A percentile compares a stretch with the other conserved stretches of the same genome.
phyloP scores from a whole-genome alignment of 2,797 vertebrate genomes.

The Champsocephalus gunnari region DNA sequence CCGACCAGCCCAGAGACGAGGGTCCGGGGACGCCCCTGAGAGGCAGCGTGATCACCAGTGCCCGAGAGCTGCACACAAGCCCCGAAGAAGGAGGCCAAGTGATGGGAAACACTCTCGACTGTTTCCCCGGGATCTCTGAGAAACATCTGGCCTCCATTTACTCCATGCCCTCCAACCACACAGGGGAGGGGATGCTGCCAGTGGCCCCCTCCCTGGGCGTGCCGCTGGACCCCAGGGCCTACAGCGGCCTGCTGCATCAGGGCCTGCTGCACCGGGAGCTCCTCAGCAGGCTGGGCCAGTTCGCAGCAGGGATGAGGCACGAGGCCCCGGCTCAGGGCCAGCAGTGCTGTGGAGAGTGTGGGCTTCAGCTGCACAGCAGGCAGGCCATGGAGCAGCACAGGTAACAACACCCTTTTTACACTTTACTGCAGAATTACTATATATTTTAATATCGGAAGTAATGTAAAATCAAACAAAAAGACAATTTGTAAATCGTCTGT shows the following conservation, averaged over 20 bases:
- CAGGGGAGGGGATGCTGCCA: slow-evolving; percentile 86
- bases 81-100: slow-evolving; percentile 87
- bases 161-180: slow-evolving; percentile 88
- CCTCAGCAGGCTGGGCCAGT: slow-evolving; percentile 94
- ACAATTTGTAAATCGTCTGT: too few species aligned
- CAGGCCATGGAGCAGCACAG: slow-evolving; percentile 97
- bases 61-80: slow-evolving; percentile 90
- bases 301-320: slow-evolving; percentile 92
- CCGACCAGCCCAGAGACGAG: slow-evolving; percentile 89
- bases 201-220: slow-evolving; percentile 89
- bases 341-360: slow-evolving; percentile 94
- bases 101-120: slow-evolving; percentile 73
- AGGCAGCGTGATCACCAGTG: slow-evolving; percentile 96
- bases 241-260: slow-evolving; percentile 93
- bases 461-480: not conserved
- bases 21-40: slow-evolving; percentile 93
- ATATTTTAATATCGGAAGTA: not conserved
- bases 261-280: slow-evolving; percentile 97
- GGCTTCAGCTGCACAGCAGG: slow-evolving; percentile 92
- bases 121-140: slow-evolving; percentile 78
- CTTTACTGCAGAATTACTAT: not conserved
- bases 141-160: slow-evolving; percentile 91
- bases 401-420: slow-evolving; percentile 75
- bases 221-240: slow-evolving; percentile 94
- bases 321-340: slow-evolving; percentile 85